phyloP scores from a whole-genome alignment of 37 sponge, comb jelly and placozoan species.

The Spongilla lacustris region DNA sequence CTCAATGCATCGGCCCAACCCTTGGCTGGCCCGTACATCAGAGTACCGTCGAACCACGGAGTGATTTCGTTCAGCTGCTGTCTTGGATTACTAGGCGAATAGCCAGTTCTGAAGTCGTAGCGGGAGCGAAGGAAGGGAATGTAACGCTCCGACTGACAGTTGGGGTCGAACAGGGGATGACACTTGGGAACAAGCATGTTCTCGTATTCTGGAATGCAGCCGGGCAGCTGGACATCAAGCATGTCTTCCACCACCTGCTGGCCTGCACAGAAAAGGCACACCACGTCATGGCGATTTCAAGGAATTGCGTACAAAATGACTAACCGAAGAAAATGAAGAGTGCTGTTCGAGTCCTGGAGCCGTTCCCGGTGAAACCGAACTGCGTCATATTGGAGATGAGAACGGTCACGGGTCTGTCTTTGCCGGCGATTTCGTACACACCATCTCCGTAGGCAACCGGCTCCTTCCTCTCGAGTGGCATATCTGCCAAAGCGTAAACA shows the following conservation, averaged over 20 bases:
- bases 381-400: slow-evolving; percentile 74
- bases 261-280: slow-evolving; percentile 43
- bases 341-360: slow-evolving; percentile 64
- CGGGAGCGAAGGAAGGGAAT: slow-evolving; percentile 87
- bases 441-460: slow-evolving; percentile 82
- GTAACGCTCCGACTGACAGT: slow-evolving; percentile 66
- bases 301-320: background rate
- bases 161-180: slow-evolving; percentile 81
- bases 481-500: no score
- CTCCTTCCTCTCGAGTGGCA: slow-evolving; percentile 82
- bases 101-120: slow-evolving; percentile 85
- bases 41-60: slow-evolving; percentile 94
- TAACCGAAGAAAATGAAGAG: slow-evolving; percentile 91
- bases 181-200: slow-evolving; percentile 85
- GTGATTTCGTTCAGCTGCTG: slow-evolving; percentile 97
- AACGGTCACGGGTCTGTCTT: slow-evolving; percentile 66
- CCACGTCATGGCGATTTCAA: background rate
- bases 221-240: slow-evolving; percentile 85
- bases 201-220: slow-evolving; percentile 94
- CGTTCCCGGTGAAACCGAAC: slow-evolving; percentile 77
- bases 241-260: slow-evolving; percentile 96
- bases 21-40: slow-evolving; percentile 93
- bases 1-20: slow-evolving; percentile 94
- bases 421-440: slow-evolving; percentile 74
- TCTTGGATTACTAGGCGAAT: slow-evolving; percentile 85